Conservation (phyloP, 2,888 invertebrate species). For the Machimus rusticus region DNA sequence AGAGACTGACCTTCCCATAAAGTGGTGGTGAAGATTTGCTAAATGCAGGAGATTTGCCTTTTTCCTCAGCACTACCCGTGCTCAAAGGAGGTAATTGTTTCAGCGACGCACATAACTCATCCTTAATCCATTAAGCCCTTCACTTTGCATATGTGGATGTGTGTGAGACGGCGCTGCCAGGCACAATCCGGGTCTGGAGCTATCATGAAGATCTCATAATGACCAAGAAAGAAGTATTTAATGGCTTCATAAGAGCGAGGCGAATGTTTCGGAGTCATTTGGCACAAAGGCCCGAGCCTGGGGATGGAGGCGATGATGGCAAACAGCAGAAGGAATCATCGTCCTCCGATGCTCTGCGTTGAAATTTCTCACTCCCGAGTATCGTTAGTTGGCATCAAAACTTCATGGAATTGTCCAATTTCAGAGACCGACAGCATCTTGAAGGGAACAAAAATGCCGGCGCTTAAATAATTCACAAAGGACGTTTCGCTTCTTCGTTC, state of each 20-base stretch:
- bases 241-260: constrained; percentile 28
- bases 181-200: background rate
- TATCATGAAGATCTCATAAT: constrained; percentile 29
- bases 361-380: constrained; percentile 25
- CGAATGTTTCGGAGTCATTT: constrained; percentile 29
- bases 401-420: constrained; percentile 34
- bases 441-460: constrained; percentile 5
- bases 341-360: background rate
- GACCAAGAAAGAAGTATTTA: constrained; percentile 33
- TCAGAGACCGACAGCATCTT: background rate
- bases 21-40: background rate
- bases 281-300: background rate
- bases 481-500: background rate
- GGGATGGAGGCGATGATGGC: background rate
- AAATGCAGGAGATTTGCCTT: background rate
- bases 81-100: background rate
- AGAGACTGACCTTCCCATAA: background rate
- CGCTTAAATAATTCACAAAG: background rate
- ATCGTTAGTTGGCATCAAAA: constrained; percentile 39
- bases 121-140: background rate
- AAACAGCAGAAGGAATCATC: constrained; percentile 13
- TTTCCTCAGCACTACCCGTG: background rate
- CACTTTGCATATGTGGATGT: constrained; percentile 2
- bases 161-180: background rate
- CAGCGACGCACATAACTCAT: background rate